Conservation (phyloP, 2,113 vertebrate genomes). For the Coreoperca whiteheadi region DNA sequence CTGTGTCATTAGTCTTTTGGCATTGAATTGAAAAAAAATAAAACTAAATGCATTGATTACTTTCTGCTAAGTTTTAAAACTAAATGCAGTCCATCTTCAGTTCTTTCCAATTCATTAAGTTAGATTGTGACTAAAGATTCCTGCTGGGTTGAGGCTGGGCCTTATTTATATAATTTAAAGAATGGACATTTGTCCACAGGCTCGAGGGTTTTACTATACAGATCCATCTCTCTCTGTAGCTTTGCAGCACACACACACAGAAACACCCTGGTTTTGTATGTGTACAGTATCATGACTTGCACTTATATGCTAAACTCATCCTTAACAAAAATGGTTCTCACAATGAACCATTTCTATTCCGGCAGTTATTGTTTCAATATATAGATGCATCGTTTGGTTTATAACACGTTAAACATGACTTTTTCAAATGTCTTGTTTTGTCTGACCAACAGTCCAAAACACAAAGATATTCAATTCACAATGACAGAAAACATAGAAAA, state of each 20-base stretch:
- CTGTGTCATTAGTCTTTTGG: slow-evolving; percentile 74
- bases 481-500: not conserved
- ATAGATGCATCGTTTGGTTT: not conserved
- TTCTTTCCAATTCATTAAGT: slow-evolving; percentile 48
- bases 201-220: slow-evolving; percentile 7
- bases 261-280: not conserved
- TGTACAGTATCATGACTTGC: not conserved
- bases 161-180: slow-evolving; percentile 33
- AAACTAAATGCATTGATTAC: slow-evolving; percentile 59
- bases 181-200: slow-evolving; percentile 29
- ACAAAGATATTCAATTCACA: not conserved
- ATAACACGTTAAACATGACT: not conserved
- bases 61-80: slow-evolving; percentile 45
- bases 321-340: not conserved
- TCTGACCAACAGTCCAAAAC: not conserved
- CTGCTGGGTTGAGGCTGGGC: slow-evolving; percentile 30
- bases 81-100: slow-evolving; percentile 35
- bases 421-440: not conserved
- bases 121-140: slow-evolving; percentile 38
- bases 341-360: not conserved
- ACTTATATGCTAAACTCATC: not conserved
- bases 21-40: slow-evolving; percentile 37
- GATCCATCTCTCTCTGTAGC: not conserved
- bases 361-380: not conserved
- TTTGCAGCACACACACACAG: not conserved